Evolutionary conservation across 2,113 vertebrate genomes (phyloP).

Genomic region (Megaceryle maxima): DNA sequence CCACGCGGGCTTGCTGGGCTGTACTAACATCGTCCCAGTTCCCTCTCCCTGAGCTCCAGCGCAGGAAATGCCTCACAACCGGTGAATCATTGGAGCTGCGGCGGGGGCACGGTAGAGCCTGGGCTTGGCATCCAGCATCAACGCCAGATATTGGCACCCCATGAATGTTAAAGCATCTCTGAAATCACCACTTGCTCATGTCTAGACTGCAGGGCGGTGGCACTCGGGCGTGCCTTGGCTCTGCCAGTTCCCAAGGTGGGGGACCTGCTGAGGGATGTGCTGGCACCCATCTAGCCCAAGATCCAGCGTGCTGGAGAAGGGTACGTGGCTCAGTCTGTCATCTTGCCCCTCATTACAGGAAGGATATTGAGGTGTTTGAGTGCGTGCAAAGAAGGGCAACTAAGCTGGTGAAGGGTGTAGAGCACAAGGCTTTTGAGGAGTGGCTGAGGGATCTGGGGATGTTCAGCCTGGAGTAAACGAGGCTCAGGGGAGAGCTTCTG

Average conservation of each 20-base stretch:
- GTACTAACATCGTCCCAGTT: neutral
- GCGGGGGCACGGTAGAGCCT: neutral
- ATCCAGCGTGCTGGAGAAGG: neutral
- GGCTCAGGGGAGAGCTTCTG: no score
- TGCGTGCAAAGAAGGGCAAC: no score
- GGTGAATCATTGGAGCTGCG: fast-evolving
- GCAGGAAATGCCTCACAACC: neutral
- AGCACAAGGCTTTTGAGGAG: no score
- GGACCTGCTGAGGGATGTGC: neutral
- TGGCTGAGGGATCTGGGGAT: no score
- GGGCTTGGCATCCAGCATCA: neutral
- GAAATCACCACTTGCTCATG: neutral
- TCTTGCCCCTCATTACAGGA: no score
- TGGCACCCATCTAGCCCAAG: neutral
- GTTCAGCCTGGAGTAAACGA: no score
- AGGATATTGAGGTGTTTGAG: no score
- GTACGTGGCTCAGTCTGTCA: fast-evolving
- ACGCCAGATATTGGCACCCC: neutral
- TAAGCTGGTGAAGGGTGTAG: no score
- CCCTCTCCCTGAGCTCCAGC: neutral
- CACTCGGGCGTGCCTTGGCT: neutral
- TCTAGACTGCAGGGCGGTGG: neutral
- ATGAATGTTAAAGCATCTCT: neutral
- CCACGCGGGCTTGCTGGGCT: fast-evolving
- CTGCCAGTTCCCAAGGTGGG: neutral